Evolutionary conservation across 2,113 vertebrate genomes (phyloP).

Genomic region (Suricata suricatta): DNA sequence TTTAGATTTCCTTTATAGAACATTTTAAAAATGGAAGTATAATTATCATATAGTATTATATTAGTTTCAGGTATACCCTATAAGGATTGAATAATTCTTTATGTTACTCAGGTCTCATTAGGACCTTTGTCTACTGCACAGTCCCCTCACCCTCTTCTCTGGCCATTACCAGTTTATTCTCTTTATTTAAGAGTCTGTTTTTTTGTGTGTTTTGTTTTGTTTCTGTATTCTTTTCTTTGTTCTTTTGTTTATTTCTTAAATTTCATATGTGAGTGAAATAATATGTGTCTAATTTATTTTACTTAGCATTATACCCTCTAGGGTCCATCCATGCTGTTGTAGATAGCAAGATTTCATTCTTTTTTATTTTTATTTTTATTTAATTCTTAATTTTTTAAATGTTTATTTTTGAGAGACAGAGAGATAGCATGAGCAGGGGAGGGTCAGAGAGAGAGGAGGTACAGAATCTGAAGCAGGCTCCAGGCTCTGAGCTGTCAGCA

Average conservation of each 20-base stretch:
- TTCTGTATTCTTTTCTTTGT: background rate
- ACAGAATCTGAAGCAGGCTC: too few relatives aligned
- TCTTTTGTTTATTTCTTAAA: background rate
- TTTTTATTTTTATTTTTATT: too few relatives aligned
- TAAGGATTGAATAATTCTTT: background rate
- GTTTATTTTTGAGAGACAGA: too few relatives aligned
- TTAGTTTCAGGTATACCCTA: background rate
- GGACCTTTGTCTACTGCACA: background rate
- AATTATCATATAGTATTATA: background rate
- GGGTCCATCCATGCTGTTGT: background rate
- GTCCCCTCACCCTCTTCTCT: background rate
- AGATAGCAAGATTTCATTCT: background rate
- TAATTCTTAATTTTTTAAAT: too few relatives aligned
- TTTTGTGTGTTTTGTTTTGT: background rate
- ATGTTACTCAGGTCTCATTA: background rate
- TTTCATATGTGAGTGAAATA: background rate
- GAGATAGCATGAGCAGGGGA: too few relatives aligned
- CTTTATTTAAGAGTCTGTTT: background rate
- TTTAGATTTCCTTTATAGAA: background rate
- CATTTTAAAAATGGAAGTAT: background rate
- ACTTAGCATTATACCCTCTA: background rate
- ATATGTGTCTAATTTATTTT: background rate
- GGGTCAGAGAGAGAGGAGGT: too few relatives aligned
- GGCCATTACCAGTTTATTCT: background rate
- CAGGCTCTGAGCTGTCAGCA: too few relatives aligned